Evolutionary conservation across 1,140 invertebrate species (phyloP).

Genomic region (Aphaenogaster rudis): DNA sequence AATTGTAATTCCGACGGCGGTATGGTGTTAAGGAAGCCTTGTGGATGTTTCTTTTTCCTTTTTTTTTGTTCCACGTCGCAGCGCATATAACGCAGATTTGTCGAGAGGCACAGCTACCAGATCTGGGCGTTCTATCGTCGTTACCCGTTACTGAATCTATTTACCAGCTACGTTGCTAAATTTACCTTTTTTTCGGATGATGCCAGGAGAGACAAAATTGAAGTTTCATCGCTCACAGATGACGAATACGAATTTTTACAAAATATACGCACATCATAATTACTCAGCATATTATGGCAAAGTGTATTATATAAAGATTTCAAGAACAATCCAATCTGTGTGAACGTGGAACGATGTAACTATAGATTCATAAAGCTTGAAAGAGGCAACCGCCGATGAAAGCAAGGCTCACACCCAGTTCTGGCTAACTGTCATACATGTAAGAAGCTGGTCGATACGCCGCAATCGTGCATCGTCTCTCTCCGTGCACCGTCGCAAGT

Average conservation of each 20-base stretch:
- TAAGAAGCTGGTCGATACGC: conserved; percentile 40
- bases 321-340: neutral
- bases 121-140: conserved; percentile 39
- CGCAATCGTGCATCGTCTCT: conserved; percentile 39
- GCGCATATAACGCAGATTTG: conserved; percentile 71
- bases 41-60: neutral
- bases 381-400: neutral
- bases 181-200: neutral
- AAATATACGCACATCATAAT: neutral
- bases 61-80: conserved; percentile 54
- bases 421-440: conserved; percentile 72
- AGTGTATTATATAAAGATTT: neutral
- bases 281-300: neutral
- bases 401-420: conserved; percentile 40
- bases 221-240: neutral
- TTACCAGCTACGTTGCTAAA: neutral
- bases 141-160: neutral
- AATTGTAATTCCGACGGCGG: neutral
- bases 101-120: conserved; percentile 65
- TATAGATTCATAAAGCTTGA: neutral
- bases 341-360: neutral
- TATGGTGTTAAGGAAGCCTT: conserved; percentile 11
- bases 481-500: conserved; percentile 64
- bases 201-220: neutral
- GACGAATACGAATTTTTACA: neutral